Evolutionary conservation across 2,888 invertebrate genomes (phyloP).

Genomic region (Scaptomyza caliginosa): DNA sequence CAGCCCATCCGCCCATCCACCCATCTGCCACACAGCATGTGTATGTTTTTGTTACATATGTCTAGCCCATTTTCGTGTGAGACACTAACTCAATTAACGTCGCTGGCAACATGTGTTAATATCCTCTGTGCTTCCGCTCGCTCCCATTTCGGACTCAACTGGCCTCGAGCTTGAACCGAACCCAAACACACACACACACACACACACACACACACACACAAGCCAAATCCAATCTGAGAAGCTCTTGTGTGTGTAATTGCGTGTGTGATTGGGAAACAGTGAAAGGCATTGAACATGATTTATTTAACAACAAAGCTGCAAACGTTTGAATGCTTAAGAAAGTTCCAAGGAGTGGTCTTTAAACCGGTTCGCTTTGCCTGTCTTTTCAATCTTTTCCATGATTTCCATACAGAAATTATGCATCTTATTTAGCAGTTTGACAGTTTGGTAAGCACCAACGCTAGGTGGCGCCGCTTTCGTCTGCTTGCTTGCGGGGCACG

Average conservation of each 20-base stretch:
- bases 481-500: slow-evolving; percentile 19
- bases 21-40: background rate
- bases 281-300: background rate
- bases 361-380: background rate
- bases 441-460: background rate
- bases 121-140: slow-evolving; percentile 78
- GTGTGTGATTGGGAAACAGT: slow-evolving; percentile 17
- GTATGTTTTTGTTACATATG: slow-evolving; percentile 9
- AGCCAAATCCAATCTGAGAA: background rate
- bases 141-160: slow-evolving; percentile 17
- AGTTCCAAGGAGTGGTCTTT: background rate
- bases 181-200: background rate
- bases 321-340: background rate
- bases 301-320: background rate
- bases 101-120: slow-evolving; percentile 81
- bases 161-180: background rate
- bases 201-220: background rate
- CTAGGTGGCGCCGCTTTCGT: slow-evolving; percentile 40
- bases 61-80: slow-evolving; percentile 70
- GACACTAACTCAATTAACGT: slow-evolving; percentile 81
- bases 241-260: slow-evolving; percentile 29
- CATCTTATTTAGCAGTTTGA: background rate
- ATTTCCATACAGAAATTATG: no score
- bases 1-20: background rate
- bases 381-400: no score